Conservation (phyloP, 1,140 invertebrate genomes). For the Himalopsyche phryganea region DNA sequence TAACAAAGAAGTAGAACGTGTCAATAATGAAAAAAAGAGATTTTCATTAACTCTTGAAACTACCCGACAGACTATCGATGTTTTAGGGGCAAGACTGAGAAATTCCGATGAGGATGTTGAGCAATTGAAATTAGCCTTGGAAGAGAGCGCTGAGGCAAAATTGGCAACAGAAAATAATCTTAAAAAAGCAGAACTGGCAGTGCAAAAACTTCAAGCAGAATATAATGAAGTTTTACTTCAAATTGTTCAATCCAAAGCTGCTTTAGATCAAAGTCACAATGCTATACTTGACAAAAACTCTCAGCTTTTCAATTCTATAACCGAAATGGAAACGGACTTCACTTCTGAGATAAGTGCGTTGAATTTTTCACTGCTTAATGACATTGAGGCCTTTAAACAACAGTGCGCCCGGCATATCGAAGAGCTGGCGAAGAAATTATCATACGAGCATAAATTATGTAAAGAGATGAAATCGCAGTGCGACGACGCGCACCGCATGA, state of each 20-base stretch:
- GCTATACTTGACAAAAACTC: constrained; percentile 19
- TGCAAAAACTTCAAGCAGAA: constrained; percentile 10
- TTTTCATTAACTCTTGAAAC: constrained; percentile 50
- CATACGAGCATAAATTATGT: constrained; percentile 9
- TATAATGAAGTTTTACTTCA: constrained; percentile 21
- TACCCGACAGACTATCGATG: constrained; percentile 48
- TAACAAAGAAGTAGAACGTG: constrained; percentile 44
- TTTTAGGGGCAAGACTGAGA: constrained; percentile 44
- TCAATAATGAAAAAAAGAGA: constrained; percentile 45
- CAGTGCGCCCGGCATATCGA: not conserved
- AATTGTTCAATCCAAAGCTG: constrained; percentile 23
- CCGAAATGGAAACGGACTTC: constrained; percentile 14
- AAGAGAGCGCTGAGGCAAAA: constrained; percentile 32
- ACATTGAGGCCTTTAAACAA: constrained; percentile 19
- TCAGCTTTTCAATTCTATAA: constrained; percentile 7
- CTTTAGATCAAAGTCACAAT: constrained; percentile 24
- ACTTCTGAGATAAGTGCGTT: constrained; percentile 8
- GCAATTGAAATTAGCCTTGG: constrained; percentile 43
- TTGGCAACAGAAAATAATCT: constrained; percentile 11
- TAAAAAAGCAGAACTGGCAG: constrained; percentile 2
- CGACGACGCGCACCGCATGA: constrained; percentile 17
- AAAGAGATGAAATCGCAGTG: constrained; percentile 20
- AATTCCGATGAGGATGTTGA: constrained; percentile 50
- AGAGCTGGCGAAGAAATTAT: constrained; percentile 10
- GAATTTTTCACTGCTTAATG: constrained; percentile 11